A percentile compares a stretch with the other conserved stretches of the same genome.
These are phyloP conservation scores for Tringa solitaria DNA, from an alignment of 2,113 vertebrate genomes.

Conservation along the genomic window DNA sequence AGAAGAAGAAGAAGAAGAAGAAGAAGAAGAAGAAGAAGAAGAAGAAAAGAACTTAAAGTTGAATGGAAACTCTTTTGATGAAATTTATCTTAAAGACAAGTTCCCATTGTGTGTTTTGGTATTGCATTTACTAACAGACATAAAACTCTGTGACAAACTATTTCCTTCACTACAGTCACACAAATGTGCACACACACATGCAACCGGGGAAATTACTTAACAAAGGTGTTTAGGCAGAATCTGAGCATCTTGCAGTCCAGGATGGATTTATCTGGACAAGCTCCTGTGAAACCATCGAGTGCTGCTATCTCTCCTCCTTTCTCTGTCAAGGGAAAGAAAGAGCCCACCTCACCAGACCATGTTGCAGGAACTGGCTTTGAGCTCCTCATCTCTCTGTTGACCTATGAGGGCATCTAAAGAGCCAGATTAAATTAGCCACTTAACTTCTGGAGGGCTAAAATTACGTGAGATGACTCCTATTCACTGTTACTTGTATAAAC, in stretches of 20 bases:
- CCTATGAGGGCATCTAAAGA: neutral
- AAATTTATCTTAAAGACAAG: neutral
- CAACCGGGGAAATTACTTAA: neutral
- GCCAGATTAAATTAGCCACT: neutral
- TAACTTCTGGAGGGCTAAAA: neutral
- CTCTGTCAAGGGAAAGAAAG: neutral
- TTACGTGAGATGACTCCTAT: neutral
- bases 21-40: no score
- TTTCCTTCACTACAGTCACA: neutral
- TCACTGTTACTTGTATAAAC: neutral
- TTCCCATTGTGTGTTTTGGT: neutral
- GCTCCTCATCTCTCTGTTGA: neutral
- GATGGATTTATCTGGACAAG: neutral
- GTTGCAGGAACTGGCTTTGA: neutral
- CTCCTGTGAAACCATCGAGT: neutral
- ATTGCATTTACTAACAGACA: neutral
- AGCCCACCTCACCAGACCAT: neutral
- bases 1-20: no score
- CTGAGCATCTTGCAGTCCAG: neutral
- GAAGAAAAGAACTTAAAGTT: neutral
- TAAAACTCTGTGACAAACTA: neutral
- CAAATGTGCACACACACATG: rapidly evolving
- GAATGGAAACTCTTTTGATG: neutral
- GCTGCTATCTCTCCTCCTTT: neutral
- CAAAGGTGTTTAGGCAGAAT: neutral